A percentile compares a stretch with the other conserved stretches of the same genome.
phyloP scores from a whole-genome alignment of 2,113 vertebrate species.

The Ginglymostoma cirratum region DNA sequence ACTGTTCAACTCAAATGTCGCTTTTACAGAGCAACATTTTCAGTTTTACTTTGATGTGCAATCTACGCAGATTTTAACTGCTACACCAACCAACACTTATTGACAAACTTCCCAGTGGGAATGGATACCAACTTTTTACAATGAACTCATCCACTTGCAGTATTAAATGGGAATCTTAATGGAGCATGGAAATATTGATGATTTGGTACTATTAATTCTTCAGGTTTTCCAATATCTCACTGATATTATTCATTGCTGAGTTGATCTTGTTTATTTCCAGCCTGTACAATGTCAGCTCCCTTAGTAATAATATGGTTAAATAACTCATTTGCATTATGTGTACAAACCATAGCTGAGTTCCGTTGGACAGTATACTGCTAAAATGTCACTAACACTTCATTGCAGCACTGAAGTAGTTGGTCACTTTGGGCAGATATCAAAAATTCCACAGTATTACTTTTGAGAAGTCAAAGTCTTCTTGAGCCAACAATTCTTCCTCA shows the following conservation, averaged over 20 bases:
- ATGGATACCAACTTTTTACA: not conserved
- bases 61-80: not conserved
- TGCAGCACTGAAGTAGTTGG: not conserved
- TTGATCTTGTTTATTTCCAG: not conserved
- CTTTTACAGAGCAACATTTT: not conserved
- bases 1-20: not conserved
- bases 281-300: not conserved
- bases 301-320: not conserved
- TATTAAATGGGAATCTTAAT: not conserved
- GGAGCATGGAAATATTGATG: not conserved
- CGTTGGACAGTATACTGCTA: not conserved
- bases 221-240: not conserved
- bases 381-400: not conserved
- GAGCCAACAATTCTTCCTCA: not conserved
- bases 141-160: not conserved
- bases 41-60: not conserved
- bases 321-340: not conserved
- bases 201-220: not conserved
- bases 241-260: not conserved
- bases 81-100: not conserved
- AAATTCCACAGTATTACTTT: not conserved
- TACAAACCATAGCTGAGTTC: not conserved
- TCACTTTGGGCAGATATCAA: not conserved
- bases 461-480: not conserved
- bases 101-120: not conserved